phyloP scores from a whole-genome alignment of 2,113 vertebrate species.

The Hemichromis elongatus region DNA sequence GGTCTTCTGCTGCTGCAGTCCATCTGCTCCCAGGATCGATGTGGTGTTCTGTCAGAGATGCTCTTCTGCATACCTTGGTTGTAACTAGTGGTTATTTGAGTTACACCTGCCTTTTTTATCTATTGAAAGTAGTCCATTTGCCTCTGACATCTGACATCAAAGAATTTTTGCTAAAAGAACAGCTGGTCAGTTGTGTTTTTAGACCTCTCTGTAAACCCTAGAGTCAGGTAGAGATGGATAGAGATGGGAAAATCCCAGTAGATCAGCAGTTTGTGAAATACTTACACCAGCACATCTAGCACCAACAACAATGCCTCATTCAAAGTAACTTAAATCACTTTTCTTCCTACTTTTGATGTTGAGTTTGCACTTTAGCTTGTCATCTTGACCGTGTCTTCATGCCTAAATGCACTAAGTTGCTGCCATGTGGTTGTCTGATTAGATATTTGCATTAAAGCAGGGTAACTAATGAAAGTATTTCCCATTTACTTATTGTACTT shows the following conservation, averaged over 20 bases:
- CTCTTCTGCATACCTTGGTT: not conserved
- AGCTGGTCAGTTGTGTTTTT: not conserved
- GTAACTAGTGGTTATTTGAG: not conserved
- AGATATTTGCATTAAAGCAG: not conserved
- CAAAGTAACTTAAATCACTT: not conserved
- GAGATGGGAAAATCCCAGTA: not conserved
- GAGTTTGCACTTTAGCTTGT: not conserved
- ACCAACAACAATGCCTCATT: not conserved
- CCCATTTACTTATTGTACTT: not conserved
- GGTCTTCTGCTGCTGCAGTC: not conserved
- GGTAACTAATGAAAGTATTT: not conserved
- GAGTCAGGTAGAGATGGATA: not conserved
- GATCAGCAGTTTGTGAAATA: not conserved
- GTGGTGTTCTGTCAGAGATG: not conserved
- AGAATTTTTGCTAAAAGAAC: not conserved
- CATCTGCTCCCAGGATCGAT: not conserved
- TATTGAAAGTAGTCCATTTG: not conserved
- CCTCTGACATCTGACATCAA: not conserved
- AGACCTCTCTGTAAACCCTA: not conserved
- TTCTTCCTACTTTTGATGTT: not conserved
- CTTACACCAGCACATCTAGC: not conserved
- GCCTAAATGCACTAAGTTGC: fast-evolving
- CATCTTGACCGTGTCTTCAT: not conserved
- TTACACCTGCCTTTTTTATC: not conserved
- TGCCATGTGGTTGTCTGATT: not conserved